Percentiles rank a stretch among this genome's conserved stretches.
Evolutionary conservation across 2,113 vertebrate genomes (phyloP).

Genomic region (Acanthochromis polyacanthus): DNA sequence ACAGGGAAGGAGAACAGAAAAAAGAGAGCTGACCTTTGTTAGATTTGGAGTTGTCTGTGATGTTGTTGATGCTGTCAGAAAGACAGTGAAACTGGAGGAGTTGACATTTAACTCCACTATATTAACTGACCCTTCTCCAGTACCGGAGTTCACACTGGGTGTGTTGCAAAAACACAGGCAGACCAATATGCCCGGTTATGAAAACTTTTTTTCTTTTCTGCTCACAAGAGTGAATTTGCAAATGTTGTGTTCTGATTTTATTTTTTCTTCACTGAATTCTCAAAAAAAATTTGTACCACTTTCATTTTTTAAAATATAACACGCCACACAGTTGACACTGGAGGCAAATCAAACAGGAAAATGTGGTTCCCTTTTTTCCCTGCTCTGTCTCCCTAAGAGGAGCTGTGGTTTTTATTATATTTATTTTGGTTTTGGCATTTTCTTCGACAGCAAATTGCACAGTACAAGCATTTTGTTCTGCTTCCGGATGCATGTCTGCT

Average conservation of each 20-base stretch:
- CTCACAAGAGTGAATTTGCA: not conserved
- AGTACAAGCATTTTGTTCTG: constrained; percentile 16
- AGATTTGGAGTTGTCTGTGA: constrained; percentile 54
- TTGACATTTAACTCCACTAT: constrained; percentile 67
- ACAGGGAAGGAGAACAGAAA: constrained; percentile 7
- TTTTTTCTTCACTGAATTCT: not conserved
- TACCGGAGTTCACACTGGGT: constrained; percentile 37
- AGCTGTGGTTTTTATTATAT: not conserved
- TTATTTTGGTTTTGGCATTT: constrained; percentile 16
- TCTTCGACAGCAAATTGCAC: constrained; percentile 7
- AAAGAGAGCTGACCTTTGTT: constrained; percentile 64
- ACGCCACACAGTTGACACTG: not conserved
- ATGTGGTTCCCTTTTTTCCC: not conserved
- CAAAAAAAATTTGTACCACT: not conserved
- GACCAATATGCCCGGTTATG: not conserved
- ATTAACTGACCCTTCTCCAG: constrained; percentile 60
- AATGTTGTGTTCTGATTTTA: not conserved
- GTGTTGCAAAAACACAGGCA: constrained; percentile 1
- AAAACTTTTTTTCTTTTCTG: constrained; percentile 9
- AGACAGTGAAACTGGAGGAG: constrained; percentile 58
- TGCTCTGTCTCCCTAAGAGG: not conserved
- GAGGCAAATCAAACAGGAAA: not conserved
- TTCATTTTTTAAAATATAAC: constrained; percentile 14
- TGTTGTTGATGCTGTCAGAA: constrained; percentile 64
- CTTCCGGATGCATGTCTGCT: constrained; percentile 27